Evolutionary conservation across 1,140 invertebrate species (phyloP), one percentile per base, ranked within the genome.

Genomic region (Cephus cinctus): DNA sequence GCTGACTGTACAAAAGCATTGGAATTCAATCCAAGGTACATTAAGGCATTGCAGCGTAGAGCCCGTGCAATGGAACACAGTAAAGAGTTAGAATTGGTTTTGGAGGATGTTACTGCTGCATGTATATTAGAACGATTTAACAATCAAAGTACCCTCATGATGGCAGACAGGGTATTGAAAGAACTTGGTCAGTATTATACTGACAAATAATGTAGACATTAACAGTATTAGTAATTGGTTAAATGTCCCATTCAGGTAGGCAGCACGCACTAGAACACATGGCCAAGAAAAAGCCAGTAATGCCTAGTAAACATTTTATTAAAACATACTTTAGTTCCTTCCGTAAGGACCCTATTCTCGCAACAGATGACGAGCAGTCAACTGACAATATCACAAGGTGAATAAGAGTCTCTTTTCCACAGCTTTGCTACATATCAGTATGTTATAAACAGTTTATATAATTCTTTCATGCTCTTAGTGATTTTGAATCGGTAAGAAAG

Each of bases 61-160:
- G 91, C 93, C 5, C 87, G 88, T 59, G 92, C 90, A 9, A 83
- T 85, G 57, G 91, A 96, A 75, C 80, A 85, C 14, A 81, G 83
- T 34, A 86, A 87, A 56, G 83, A 96, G 49, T 81, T 92, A 49
- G 81, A 86, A 57, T 79, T 87, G 42, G 86, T 89, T 35, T 74
- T 98, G 30, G 92, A 97, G 80, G 94, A 98, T 81, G 83, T 96
- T 0, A 96, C 94, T 11, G 86, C 90, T 36, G 89, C 92, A 14
- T 96, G 92, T 75, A 87, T 96, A 57, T 74, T 96, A 43, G 94
- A 97, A 78, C 82, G 83, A 50, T 98, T 96, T 74, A 80, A 85
- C 57, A 92, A 93, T 67, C 85, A 87, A 59, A 80, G 75, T 40
- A 87, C 87, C 30, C 74, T 97, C 11, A 68, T 85, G 32, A 86